Evolutionary conservation across 2,888 invertebrate genomes (phyloP).

Genomic region (Dione juno): DNA sequence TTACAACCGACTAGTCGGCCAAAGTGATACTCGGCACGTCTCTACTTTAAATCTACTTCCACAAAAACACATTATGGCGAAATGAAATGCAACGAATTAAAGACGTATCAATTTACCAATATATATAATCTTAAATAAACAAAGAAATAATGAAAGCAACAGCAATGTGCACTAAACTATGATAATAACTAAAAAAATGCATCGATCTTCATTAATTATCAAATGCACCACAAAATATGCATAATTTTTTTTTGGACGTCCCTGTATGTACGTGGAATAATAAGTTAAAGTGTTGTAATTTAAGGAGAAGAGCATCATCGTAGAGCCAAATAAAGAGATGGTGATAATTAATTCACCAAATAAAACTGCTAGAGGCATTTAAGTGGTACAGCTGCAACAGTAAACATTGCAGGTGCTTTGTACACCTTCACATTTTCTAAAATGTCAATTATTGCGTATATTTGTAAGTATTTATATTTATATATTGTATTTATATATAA

Average conservation of each 20-base stretch:
- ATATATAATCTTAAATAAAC: too few relatives aligned
- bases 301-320: constrained; percentile 1
- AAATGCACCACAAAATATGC: neutral
- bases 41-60: too few relatives aligned
- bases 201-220: neutral
- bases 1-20: too few relatives aligned
- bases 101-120: neutral
- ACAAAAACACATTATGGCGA: too few relatives aligned
- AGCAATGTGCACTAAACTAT: neutral
- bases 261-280: neutral
- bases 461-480: too few relatives aligned
- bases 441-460: constrained; percentile 26
- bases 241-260: neutral
- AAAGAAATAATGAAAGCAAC: neutral
- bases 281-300: constrained; percentile 5
- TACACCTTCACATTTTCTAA: constrained; percentile 12
- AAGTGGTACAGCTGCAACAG: constrained; percentile 26
- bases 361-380: constrained; percentile 26
- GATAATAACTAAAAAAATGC: neutral
- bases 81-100: neutral
- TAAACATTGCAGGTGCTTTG: constrained; percentile 34
- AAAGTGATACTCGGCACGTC: too few relatives aligned
- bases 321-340: constrained; percentile 28
- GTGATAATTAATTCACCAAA: constrained; percentile 31
- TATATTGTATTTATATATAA: too few relatives aligned